These are phyloP conservation scores for Plodia interpunctella DNA, from an alignment of 1,140 invertebrate species.

Conservation along the genomic window DNA sequence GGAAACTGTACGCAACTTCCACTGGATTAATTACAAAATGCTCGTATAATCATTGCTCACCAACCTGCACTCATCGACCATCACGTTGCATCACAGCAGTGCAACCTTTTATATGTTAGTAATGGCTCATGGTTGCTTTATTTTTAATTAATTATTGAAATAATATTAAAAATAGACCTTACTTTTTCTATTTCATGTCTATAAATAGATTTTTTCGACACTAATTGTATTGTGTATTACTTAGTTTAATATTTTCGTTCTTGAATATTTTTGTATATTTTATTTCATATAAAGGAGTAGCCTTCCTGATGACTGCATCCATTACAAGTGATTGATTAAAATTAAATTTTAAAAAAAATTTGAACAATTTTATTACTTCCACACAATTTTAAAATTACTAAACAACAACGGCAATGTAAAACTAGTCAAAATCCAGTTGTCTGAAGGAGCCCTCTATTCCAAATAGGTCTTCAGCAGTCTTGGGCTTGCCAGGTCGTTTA, in stretches of 20 bases:
- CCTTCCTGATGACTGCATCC: too few relatives aligned
- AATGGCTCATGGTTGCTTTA: not conserved
- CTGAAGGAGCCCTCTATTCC: slow-evolving; percentile 80
- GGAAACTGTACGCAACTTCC: slow-evolving; percentile 5
- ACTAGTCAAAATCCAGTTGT: slow-evolving; percentile 63
- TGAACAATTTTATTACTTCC: slow-evolving; percentile 28
- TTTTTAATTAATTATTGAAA: slow-evolving; percentile 45
- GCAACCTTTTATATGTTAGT: slow-evolving; percentile 8
- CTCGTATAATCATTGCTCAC: slow-evolving; percentile 1
- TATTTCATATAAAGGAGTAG: too few relatives aligned
- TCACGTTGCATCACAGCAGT: not conserved
- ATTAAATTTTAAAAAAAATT: too few relatives aligned
- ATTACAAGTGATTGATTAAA: too few relatives aligned
- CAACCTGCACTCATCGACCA: not conserved
- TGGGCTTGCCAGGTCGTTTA: slow-evolving; percentile 76
- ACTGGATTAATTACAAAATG: not conserved
- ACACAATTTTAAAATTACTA: slow-evolving; percentile 14
- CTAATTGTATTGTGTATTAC: too few relatives aligned
- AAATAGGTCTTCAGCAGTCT: slow-evolving; percentile 77
- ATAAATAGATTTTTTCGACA: too few relatives aligned
- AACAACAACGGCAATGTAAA: not conserved
- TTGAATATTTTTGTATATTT: too few relatives aligned
- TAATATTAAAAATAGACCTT: slow-evolving; percentile 77
- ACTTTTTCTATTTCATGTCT: slow-evolving; percentile 47
- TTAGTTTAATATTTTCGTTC: too few relatives aligned